Base-by-base conservation (phyloP, 2,888 invertebrate genomes). In the Rhaphigaster nebulosa region DNA sequence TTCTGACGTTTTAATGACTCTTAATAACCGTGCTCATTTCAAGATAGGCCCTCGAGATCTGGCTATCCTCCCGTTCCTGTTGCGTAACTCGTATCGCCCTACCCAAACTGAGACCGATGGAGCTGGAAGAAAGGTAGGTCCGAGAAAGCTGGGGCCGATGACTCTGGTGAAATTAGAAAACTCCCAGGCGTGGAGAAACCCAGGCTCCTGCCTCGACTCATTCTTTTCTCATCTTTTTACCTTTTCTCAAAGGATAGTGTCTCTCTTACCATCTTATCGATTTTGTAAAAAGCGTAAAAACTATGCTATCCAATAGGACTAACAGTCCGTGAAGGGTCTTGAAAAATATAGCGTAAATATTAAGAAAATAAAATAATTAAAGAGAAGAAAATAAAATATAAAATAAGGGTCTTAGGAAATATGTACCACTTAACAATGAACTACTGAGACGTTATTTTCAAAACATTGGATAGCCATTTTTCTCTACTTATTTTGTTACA, bases 71-170 rank as follows among this genome's bases (percentile, higher is more conserved):
- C 84, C 41, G 12, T 50, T 26, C n/a, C 26, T 26, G 84, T 84
- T 84, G n/a, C 84, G 45, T 45, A 84, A 84, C n/a, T 13, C 41
- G 12, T 8, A 84, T 41, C 45, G 23, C 45, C 84, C 84, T 45
- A 23, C 26, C 45, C 84, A 26, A 50, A 50, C n/a, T 26, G 41
- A 38, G 41, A 10, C 12, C 41, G 23, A 80, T 0, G 84, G 84
- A 26, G 84, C 84, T 84, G 84, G 45, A 84, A 84, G 84, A 84
- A 84, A 84, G 84, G 84, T 50, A 84, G 84, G 84, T 45, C 84
- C 84, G 84, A 84, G 84, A 84, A 84, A 84, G 84, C 84, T 84
- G 84, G 84, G 84, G 84, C 84, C 84, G 84, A 84, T 84, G 84
- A 84, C 84, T 84, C 80, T 41, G 84, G 84, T 84, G 84, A 84